Base-by-base conservation (phyloP, 2,888 invertebrate genomes). In the Apoda limacodes region DNA sequence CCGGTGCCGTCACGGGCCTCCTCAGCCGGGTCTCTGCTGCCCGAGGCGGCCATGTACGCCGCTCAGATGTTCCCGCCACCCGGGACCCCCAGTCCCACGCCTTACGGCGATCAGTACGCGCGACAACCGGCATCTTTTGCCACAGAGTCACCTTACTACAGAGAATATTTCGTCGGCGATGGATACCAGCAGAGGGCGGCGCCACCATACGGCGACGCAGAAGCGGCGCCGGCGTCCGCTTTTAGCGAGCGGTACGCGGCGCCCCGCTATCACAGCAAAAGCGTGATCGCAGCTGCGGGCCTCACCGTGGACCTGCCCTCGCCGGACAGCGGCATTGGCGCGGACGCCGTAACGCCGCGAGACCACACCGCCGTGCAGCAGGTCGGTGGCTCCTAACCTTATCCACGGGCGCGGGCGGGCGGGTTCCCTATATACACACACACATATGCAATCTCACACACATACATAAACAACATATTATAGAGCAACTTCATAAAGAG, bases 311-410 rank as follows among this genome's bases (percentile, higher is more conserved):
- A 96, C 80, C 86, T 97, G 61, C 95, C 96, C 14, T 95, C 95
- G 51, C 95, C 95, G 14, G 97, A 97, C 82, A 93, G 93, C 61
- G 97, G 97, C 43, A 96, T 97, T 60, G 96, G 96, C 43, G 92
- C 94, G 21, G 93, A 95, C 61, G 92, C 94, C 49, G 93, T 94
- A 65, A 95, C 95, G 38, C 94, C 95, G 42, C 83, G 93, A 56
- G 93, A 93, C 76, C 93, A 93, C 81, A 90, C 91, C 61, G 88
- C 91, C 64, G 87, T 93, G 55, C 93, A 92, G 82, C 93, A 92
- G 91, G 93, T 93, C 83, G 83, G 85, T 84, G 60, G 49, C 33
- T 49, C 55, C 51, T 46, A 39, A 43, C 30, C 32, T 19, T 13
- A 25, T 20, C 28, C 11, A 43, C 42, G 64, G 68, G 71, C 67